phyloP scores from a whole-genome alignment of 2,113 vertebrate genomes.

The Pelodiscus sinensis region DNA sequence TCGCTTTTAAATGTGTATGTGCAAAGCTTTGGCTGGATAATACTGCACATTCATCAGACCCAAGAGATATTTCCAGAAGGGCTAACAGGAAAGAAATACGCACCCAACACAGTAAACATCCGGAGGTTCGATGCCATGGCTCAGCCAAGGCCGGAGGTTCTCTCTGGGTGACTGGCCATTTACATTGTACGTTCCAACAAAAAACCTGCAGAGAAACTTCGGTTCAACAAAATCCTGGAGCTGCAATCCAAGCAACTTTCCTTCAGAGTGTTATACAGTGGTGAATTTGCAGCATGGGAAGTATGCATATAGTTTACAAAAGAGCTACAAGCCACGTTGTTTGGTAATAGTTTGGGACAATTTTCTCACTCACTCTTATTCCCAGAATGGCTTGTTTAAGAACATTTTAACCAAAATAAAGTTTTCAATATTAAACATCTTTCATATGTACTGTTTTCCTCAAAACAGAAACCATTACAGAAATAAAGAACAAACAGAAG shows the following conservation, averaged over 20 bases:
- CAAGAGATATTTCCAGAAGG: neutral
- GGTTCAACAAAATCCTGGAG: neutral
- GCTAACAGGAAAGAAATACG: conserved; percentile 34
- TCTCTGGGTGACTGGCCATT: conserved; percentile 93
- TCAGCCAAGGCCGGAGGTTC: conserved; percentile 90
- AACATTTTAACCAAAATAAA: neutral
- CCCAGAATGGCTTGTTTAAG: neutral
- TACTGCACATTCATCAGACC: rapidly evolving
- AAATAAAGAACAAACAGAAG: neutral
- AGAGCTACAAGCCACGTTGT: neutral
- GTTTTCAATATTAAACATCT: neutral
- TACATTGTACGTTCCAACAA: conserved; percentile 95
- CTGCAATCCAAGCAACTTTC: neutral
- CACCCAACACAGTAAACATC: conserved; percentile 97
- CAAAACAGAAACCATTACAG: neutral
- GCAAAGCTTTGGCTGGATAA: neutral
- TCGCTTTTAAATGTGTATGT: neutral
- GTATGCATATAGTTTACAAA: neutral
- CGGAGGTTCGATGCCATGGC: conserved; percentile 82
- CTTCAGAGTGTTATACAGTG: neutral
- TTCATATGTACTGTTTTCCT: neutral
- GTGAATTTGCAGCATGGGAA: neutral
- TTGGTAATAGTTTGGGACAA: neutral
- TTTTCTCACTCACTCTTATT: neutral
- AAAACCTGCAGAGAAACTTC: conserved; percentile 82